Percentiles rank a stretch among this genome's conserved stretches.
Conservation (phyloP, 1,140 invertebrate species). For the Anadara kagoshimensis region DNA sequence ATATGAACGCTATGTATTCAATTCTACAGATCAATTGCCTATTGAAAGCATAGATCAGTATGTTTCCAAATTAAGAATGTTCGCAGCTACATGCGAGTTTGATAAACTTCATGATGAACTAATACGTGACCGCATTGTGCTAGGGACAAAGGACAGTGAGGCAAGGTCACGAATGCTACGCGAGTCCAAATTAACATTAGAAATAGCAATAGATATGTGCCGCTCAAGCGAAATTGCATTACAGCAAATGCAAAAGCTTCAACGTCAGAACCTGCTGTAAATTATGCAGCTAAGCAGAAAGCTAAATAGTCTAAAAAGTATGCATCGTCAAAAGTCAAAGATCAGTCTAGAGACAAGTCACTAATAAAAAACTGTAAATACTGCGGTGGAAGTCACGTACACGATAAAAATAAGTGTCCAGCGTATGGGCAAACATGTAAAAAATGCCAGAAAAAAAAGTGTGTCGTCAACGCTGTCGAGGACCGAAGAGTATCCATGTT, state of each 20-base stretch:
- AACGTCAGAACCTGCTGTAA: neutral
- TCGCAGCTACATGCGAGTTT: conserved; percentile 33
- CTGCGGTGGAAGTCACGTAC: neutral
- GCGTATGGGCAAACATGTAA: conserved; percentile 9
- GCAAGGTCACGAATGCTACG: conserved; percentile 15
- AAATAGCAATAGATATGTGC: conserved; percentile 18
- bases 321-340: too few species aligned
- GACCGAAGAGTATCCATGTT: neutral
- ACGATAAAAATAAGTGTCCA: conserved; percentile 2
- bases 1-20: too few species aligned
- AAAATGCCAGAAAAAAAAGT: conserved; percentile 8
- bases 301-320: neutral
- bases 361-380: conserved; percentile 6
- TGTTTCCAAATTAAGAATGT: conserved; percentile 5
- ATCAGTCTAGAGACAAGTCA: too few species aligned
- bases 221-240: conserved; percentile 6
- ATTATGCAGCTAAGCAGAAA: neutral
- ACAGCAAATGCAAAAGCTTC: conserved; percentile 5
- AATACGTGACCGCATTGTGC: conserved; percentile 29
- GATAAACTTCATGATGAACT: conserved; percentile 15
- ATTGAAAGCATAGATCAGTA: too few species aligned
- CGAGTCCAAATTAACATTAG: conserved; percentile 15
- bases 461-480: too few species aligned
- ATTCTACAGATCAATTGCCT: too few species aligned
- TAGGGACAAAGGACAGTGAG: conserved; percentile 12